phyloP scores from a whole-genome alignment of 2,797 vertebrate species.

The Prunella strophiata region DNA sequence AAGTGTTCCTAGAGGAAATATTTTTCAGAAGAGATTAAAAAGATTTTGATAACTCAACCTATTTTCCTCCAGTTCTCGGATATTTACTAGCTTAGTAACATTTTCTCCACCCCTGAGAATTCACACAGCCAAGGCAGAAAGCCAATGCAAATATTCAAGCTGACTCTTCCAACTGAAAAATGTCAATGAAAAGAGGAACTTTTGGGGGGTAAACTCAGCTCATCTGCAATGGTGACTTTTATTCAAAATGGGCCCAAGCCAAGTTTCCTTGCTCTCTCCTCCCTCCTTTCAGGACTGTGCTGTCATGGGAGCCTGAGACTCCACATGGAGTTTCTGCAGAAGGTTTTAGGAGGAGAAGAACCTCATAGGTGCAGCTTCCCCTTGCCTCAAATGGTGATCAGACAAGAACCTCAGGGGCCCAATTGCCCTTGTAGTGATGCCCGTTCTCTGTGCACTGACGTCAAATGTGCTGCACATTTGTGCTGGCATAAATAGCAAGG shows the following conservation, averaged over 20 bases:
- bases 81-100: conserved; percentile 5
- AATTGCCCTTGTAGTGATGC: not conserved
- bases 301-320: not conserved
- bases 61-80: conserved; percentile 24
- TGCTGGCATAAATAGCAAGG: not conserved
- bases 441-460: not conserved
- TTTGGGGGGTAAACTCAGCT: not conserved
- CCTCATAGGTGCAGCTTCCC: not conserved
- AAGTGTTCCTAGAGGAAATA: conserved; percentile 16
- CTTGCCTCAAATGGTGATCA: not conserved
- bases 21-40: conserved; percentile 31
- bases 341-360: not conserved
- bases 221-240: not conserved
- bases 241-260: not conserved
- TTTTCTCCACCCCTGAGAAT: not conserved
- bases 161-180: conserved; percentile 8
- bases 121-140: not conserved
- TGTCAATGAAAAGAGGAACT: not conserved
- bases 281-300: not conserved
- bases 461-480: conserved; percentile 12
- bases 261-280: not conserved
- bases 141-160: not conserved
- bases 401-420: not conserved
- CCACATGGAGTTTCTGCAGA: not conserved
- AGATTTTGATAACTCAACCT: not conserved